Evolutionary conservation across 2,797 vertebrate species (phyloP).

Genomic region (Thaleichthys pacificus): DNA sequence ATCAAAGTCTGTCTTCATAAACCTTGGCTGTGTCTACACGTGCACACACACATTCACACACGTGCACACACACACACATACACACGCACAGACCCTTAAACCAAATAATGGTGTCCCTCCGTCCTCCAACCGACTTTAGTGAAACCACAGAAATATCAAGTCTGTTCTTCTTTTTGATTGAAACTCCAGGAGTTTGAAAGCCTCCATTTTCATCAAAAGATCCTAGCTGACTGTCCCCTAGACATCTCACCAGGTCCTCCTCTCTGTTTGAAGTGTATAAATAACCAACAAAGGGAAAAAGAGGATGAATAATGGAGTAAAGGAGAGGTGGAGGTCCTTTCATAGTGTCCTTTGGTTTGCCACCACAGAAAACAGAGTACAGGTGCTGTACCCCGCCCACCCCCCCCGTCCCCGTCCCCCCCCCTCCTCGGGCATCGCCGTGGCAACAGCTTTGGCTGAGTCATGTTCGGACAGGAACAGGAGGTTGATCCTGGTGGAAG

Average conservation of each 20-base stretch:
- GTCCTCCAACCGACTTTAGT: not conserved
- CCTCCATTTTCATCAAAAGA: not conserved
- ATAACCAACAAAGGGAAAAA: slow-evolving; percentile 16
- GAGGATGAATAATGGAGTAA: slow-evolving; percentile 10
- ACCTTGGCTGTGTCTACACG: slow-evolving; percentile 1
- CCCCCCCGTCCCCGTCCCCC: not conserved
- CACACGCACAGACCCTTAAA: not conserved
- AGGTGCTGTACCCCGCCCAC: not conserved
- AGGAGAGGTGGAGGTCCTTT: not conserved
- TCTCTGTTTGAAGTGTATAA: slow-evolving; percentile 5
- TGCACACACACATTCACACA: not conserved
- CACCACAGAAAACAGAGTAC: slow-evolving; percentile 4
- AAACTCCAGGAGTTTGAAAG: not conserved
- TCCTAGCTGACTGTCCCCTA: not conserved
- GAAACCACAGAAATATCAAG: not conserved
- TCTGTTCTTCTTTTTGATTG: not conserved
- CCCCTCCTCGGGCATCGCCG: too few relatives aligned
- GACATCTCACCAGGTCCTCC: not conserved
- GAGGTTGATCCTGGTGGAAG: not conserved
- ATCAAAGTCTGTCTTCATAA: slow-evolving; percentile 27
- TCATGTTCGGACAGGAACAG: not conserved
- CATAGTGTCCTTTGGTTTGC: slow-evolving; percentile 11
- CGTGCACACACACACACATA: not conserved
- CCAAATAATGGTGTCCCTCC: not conserved
- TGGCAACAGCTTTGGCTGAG: too few relatives aligned